Conservation (phyloP, 2,888 invertebrate species). For the Ectropis crepuscularia region DNA sequence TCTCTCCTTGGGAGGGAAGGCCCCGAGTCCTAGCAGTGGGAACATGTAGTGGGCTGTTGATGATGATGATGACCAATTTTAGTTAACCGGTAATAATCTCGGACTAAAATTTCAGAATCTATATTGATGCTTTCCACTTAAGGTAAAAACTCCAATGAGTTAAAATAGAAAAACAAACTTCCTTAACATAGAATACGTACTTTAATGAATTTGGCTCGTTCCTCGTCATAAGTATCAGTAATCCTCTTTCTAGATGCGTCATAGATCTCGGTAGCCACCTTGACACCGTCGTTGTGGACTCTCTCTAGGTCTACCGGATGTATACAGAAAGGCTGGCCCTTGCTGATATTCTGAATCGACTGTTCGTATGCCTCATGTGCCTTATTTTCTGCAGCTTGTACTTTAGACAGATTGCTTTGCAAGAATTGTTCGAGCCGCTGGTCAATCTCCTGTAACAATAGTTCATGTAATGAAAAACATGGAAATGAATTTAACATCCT, state of each 20-base stretch:
- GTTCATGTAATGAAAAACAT: too few species aligned
- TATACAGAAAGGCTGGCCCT: conserved; percentile 5
- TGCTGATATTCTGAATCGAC: conserved; percentile 7
- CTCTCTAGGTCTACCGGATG: conserved; percentile 7
- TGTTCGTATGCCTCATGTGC: conserved; percentile 25
- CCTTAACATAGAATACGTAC: not conserved
- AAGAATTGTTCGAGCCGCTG: conserved; percentile 18
- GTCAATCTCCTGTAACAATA: conserved; percentile 12
- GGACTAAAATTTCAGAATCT: too few species aligned
- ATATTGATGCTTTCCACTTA: too few species aligned
- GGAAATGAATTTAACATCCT: too few species aligned
- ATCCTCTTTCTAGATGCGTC: conserved; percentile 26
- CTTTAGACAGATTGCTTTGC: conserved; percentile 28
- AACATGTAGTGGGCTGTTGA: too few species aligned
- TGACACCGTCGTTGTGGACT: not conserved
- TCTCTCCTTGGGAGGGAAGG: too few species aligned
- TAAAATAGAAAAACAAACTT: too few species aligned
- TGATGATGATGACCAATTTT: too few species aligned
- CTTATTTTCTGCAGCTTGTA: conserved; percentile 23
- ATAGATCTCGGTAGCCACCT: conserved; percentile 15
- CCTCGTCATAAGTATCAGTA: conserved; percentile 16
- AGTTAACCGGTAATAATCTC: too few species aligned
- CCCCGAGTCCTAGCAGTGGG: too few species aligned
- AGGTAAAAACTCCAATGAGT: not conserved
- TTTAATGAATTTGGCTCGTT: conserved; percentile 20